Conservation (phyloP, 2,113 vertebrate genomes). For the Tor tambroides region DNA sequence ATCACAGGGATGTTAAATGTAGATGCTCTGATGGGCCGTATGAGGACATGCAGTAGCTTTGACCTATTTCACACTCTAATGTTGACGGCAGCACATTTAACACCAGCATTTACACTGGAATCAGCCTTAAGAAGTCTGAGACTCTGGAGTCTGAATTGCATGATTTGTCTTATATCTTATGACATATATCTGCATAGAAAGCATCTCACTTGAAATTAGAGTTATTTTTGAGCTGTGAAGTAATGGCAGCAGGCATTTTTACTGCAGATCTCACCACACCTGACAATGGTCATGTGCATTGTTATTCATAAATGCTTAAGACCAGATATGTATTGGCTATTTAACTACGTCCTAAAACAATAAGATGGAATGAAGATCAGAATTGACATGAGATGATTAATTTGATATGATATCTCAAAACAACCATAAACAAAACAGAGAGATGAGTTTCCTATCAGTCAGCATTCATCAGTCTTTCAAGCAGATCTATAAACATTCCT, state of each 20-base stretch:
- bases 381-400: not conserved
- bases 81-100: not conserved
- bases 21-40: not conserved
- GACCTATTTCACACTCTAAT: too few relatives aligned
- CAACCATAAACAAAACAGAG: conserved; percentile 1
- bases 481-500: conserved; percentile 5
- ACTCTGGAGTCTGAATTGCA: not conserved
- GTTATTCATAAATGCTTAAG: not conserved
- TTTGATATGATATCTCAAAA: not conserved
- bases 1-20: not conserved
- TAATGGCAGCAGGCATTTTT: not conserved
- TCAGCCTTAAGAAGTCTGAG: not conserved
- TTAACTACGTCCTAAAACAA: not conserved
- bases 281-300: not conserved
- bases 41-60: too few relatives aligned
- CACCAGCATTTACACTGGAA: not conserved
- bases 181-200: not conserved
- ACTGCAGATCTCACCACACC: not conserved
- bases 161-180: not conserved
- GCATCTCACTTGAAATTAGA: not conserved
- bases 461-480: not conserved
- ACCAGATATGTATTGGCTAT: not conserved
- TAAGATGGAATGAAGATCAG: not conserved
- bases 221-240: not conserved
- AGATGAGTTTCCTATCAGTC: not conserved